Conservation (phyloP, 1,140 invertebrate species). For the Macrotrachela quadricornifera region DNA sequence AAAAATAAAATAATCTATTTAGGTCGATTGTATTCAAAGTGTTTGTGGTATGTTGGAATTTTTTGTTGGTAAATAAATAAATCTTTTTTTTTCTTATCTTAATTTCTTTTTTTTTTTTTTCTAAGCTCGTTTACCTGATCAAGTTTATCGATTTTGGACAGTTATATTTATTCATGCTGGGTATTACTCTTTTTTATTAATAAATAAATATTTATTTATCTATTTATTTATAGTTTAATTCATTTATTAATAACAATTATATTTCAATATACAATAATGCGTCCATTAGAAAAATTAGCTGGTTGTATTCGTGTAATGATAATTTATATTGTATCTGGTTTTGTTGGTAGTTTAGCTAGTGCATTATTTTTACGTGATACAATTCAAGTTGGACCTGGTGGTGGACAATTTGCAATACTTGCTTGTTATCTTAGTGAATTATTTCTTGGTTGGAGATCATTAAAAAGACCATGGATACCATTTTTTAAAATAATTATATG, state of each 20-base stretch:
- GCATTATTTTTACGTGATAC: conserved; percentile 88
- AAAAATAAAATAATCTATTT: conserved; percentile 16
- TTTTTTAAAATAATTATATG: conserved; percentile 53
- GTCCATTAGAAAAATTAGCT: conserved; percentile 76
- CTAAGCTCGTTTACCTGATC: conserved; percentile 44
- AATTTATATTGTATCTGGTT: conserved; percentile 77
- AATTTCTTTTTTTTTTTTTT: too few relatives aligned
- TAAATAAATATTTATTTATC: conserved; percentile 9
- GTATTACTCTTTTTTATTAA: too few relatives aligned
- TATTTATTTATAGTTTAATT: conserved; percentile 42
- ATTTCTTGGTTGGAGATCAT: conserved; percentile 33
- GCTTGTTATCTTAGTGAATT: conserved; percentile 77
- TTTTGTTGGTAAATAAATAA: conserved; percentile 13
- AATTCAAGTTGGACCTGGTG: conserved; percentile 56
- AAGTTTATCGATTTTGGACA: conserved; percentile 86
- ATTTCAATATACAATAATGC: conserved; percentile 77
- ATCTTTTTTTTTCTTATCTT: too few relatives aligned
- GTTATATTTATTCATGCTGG: conserved; percentile 93
- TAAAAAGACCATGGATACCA: conserved; percentile 46
- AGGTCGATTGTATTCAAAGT: conserved; percentile 84
- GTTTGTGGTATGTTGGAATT: conserved; percentile 98
- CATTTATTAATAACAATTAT: conserved; percentile 67
- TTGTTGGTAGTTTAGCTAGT: conserved; percentile 84
- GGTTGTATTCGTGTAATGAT: conserved; percentile 71
- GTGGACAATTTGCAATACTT: conserved; percentile 71